A percentile compares a stretch with the other conserved stretches of the same genome.
These are phyloP conservation scores for Zapornia atra DNA, from an alignment of 2,113 vertebrate genomes.

Conservation along the genomic window DNA sequence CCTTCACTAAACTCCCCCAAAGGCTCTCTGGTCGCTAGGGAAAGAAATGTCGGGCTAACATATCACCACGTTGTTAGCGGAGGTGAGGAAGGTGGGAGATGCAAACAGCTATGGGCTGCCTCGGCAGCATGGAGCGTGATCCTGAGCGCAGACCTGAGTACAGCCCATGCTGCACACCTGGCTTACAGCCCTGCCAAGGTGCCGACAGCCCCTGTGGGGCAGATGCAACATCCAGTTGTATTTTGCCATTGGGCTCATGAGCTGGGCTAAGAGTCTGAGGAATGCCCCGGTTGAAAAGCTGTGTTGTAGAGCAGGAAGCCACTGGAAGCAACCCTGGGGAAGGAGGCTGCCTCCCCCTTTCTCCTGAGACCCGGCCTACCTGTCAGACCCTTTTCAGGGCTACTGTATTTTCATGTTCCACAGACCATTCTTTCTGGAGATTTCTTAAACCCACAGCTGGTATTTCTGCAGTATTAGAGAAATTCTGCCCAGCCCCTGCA, in stretches of 20 bases:
- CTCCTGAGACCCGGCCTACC: neutral
- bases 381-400: neutral
- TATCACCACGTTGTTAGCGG: neutral
- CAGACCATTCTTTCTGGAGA: neutral
- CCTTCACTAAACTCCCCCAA: neutral
- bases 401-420: neutral
- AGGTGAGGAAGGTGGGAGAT: neutral
- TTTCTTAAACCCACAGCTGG: rapidly evolving
- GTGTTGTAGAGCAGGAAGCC: neutral
- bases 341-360: neutral
- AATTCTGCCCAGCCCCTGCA: neutral
- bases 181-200: neutral
- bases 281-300: neutral
- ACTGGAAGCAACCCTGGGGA: rapidly evolving
- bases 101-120: rapidly evolving
- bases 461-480: neutral
- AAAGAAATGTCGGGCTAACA: neutral
- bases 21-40: neutral
- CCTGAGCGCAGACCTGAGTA: rapidly evolving
- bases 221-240: neutral
- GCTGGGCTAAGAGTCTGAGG: neutral
- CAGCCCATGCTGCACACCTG: rapidly evolving
- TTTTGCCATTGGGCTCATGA: neutral
- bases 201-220: rapidly evolving
- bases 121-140: rapidly evolving